Conservation (phyloP, 2,888 invertebrate genomes). For the Ophioninae sp. region DNA sequence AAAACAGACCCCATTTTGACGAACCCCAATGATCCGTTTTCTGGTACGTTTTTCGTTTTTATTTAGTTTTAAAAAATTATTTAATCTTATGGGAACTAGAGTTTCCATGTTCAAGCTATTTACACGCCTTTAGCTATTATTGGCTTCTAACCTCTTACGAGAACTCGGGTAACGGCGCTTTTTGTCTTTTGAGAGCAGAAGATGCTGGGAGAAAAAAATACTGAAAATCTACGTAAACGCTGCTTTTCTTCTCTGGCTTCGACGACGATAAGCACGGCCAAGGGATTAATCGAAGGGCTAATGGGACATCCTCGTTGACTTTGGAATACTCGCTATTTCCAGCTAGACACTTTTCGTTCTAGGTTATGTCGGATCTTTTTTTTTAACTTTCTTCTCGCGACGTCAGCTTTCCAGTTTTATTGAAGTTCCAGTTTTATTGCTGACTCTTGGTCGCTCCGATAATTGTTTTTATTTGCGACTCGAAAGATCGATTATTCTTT, state of each 20-base stretch:
- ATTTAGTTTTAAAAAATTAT: background rate
- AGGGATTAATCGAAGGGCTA: background rate
- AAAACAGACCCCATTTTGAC: constrained; percentile 21
- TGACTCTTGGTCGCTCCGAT: no score
- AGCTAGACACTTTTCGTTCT: background rate
- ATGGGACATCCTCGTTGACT: background rate
- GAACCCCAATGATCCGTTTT: constrained; percentile 18
- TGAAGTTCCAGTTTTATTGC: no score
- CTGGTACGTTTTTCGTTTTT: constrained; percentile 32
- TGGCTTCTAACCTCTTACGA: no score
- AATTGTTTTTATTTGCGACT: no score
- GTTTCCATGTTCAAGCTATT: no score
- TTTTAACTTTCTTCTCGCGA: background rate
- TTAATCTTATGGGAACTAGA: background rate
- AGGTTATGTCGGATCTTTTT: background rate
- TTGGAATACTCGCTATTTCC: background rate
- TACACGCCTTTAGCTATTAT: no score
- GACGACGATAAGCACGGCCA: background rate
- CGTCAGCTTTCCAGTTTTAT: background rate
- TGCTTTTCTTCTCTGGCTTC: constrained; percentile 15
- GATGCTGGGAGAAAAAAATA: constrained; percentile 3
- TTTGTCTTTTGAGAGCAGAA: constrained; percentile 15
- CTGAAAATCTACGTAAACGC: constrained; percentile 2
- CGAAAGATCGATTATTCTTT: no score
- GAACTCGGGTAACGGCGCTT: background rate